Percentiles rank a stretch among this genome's conserved stretches.
Conservation (phyloP, 2,113 vertebrate genomes). For the Propithecus coquereli region DNA sequence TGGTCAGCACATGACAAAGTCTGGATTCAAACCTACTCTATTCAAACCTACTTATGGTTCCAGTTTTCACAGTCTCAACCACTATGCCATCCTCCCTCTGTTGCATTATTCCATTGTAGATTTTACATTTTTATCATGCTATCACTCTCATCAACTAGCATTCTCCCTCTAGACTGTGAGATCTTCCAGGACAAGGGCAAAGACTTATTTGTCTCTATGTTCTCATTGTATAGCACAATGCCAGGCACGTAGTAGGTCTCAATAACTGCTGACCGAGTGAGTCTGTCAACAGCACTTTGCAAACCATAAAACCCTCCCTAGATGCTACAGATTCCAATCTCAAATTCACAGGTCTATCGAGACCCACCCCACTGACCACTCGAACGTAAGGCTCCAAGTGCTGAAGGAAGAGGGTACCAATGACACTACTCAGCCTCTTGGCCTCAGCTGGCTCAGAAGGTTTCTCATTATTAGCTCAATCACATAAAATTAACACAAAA, state of each 20-base stretch:
- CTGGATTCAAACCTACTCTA: not conserved
- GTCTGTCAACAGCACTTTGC: not conserved
- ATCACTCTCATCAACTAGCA: not conserved
- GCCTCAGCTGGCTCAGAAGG: constrained; percentile 64
- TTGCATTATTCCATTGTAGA: not conserved
- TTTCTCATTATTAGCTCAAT: constrained; percentile 71
- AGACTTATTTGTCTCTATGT: not conserved
- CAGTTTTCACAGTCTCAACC: accelerated
- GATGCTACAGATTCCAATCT: not conserved
- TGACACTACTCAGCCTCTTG: not conserved
- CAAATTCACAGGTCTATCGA: not conserved
- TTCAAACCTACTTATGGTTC: no score
- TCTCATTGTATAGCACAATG: not conserved
- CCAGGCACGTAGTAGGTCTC: not conserved
- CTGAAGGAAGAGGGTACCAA: not conserved
- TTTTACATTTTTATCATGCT: not conserved
- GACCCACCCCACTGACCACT: not conserved
- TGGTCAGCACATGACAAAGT: not conserved
- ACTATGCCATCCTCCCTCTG: not conserved
- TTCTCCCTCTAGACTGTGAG: not conserved
- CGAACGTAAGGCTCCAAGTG: not conserved
- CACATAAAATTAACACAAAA: constrained; percentile 75
- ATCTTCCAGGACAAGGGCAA: not conserved
- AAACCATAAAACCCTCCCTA: not conserved
- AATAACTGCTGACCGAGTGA: not conserved